Conservation (phyloP, 2,113 vertebrate genomes). For the Hydrolagus affinis region DNA sequence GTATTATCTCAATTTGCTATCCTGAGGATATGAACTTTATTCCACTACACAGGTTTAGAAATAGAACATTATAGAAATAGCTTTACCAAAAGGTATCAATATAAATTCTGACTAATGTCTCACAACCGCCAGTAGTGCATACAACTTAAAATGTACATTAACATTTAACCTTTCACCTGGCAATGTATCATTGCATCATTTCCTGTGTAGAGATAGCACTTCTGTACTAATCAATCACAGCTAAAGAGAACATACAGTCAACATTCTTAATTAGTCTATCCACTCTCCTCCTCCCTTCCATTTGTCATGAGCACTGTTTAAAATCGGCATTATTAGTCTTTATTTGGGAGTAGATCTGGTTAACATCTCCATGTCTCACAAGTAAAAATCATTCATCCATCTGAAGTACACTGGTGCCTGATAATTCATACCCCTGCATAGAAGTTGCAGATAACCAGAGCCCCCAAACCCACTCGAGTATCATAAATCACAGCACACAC, state of each 20-base stretch:
- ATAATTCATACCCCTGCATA: conserved; percentile 57
- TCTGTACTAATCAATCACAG: conserved; percentile 70
- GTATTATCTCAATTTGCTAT: conserved; percentile 42
- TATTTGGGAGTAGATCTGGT: conserved; percentile 80
- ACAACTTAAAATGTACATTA: conserved; percentile 65
- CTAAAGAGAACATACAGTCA: conserved; percentile 61
- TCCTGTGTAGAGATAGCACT: conserved; percentile 73
- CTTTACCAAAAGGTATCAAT: conserved; percentile 14
- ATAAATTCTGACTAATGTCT: conserved; percentile 40
- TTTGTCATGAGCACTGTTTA: conserved; percentile 82
- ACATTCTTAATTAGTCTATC: conserved; percentile 72
- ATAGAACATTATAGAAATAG: conserved; percentile 23
- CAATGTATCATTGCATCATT: conserved; percentile 68
- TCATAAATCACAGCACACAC: conserved; percentile 68
- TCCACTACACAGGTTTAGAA: conserved; percentile 24
- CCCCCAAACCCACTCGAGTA: conserved; percentile 53
- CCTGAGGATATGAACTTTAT: conserved; percentile 39
- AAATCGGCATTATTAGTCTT: conserved; percentile 85
- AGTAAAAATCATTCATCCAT: conserved; percentile 62
- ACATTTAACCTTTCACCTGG: conserved; percentile 73
- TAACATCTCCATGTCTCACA: conserved; percentile 63
- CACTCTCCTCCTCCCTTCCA: conserved; percentile 66
- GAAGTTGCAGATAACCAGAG: conserved; percentile 68
- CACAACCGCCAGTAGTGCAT: conserved; percentile 54
- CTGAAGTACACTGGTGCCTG: conserved; percentile 49